Evolutionary conservation across 2,797 vertebrate species (phyloP).

Genomic region (Phataginus tetradactyla): DNA sequence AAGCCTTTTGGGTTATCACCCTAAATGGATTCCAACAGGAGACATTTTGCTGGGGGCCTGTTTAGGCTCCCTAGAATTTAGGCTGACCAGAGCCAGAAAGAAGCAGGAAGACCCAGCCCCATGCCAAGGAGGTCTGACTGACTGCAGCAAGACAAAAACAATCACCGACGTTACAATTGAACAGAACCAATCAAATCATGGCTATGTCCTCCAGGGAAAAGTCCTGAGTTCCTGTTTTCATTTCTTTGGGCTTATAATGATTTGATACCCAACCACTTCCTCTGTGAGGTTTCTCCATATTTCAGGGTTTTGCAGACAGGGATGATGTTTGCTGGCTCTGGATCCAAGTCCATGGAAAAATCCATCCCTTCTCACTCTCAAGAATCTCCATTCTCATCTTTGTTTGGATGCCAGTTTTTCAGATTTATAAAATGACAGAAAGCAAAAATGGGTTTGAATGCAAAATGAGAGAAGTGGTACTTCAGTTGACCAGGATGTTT

Average conservation of each 20-base stretch:
- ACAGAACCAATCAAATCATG: neutral
- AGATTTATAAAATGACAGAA: neutral
- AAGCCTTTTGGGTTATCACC: constrained; percentile 62
- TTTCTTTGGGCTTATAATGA: neutral
- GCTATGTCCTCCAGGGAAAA: neutral
- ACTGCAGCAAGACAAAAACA: neutral
- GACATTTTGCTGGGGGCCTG: constrained; percentile 33
- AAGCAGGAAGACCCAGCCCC: neutral
- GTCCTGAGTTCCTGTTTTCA: constrained; percentile 29
- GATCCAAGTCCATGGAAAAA: neutral
- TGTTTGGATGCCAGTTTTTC: neutral
- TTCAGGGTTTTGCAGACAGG: neutral
- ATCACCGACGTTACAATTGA: neutral
- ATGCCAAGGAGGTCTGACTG: neutral
- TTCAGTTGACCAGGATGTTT: neutral
- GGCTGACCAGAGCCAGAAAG: neutral
- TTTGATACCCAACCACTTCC: neutral
- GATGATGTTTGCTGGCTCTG: neutral
- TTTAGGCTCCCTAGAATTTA: constrained; percentile 8
- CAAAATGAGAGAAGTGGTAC: constrained; percentile 18
- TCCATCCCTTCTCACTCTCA: neutral
- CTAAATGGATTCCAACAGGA: constrained; percentile 65
- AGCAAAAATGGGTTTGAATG: neutral
- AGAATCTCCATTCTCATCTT: constrained; percentile 2
- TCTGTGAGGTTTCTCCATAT: constrained; percentile 16